Evolutionary conservation across 2,888 invertebrate species (phyloP), one percentile per base, ranked within the genome.

Genomic region (Cantharis rustica): DNA sequence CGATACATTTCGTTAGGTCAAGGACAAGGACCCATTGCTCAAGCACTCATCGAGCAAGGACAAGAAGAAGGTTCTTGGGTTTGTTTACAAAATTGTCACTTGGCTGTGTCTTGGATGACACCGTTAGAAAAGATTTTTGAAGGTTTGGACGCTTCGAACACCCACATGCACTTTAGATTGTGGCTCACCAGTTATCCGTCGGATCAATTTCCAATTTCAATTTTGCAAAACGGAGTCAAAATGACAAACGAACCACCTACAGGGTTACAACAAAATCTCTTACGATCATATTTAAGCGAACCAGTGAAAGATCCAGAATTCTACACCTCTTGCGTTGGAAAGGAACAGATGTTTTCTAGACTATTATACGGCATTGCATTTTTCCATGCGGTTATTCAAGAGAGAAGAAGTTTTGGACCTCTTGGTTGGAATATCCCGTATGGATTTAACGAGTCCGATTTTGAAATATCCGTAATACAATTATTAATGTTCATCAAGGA

Each of bases 201-300:
- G 0, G 92, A 93, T 71, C 92, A 93, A 89, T 97, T 98, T 88
- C 97, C 98, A 0, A 94, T 95, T 47, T 92, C 95, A 4, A 91
- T 98, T 61, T 89, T 98, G 69, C 96, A 97, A 89, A 94, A 94
- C 84, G 95, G 96, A 13, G 95, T 97, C 0, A 97, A 97, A 90
- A 97, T 98, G 94, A 97, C 97, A 0, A 97, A 96, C 85, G 97
- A 98, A 88, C 95, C 96, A 0, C 97, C 97, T 0, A 95, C 95
- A 9, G 97, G 96, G 0, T 90, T 98, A 16, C 93, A 95, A 83
- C 94, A 96, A 87, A 97, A 97, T 89, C 90, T 98, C 68, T 90
- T 93, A 71, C 92, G 96, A 82, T 96, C 95, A 0, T 98, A 95
- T 85, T 92, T 93, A 80, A 95, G 94, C 7, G 96, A 97, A 85